These are phyloP conservation scores for Gymnodraco acuticeps DNA, from an alignment of 2,797 vertebrate species.

Conservation along the genomic window DNA sequence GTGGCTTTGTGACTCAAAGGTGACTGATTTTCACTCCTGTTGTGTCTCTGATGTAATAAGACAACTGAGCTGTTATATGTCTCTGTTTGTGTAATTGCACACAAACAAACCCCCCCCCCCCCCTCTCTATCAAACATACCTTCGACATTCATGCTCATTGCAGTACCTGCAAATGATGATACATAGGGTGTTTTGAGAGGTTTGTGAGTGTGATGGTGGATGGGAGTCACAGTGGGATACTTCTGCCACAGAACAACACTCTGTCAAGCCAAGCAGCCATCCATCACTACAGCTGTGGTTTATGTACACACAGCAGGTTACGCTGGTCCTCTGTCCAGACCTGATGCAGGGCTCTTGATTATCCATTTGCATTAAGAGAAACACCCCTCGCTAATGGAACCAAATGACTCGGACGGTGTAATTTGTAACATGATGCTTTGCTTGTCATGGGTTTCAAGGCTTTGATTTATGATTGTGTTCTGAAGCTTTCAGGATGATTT, in stretches of 20 bases:
- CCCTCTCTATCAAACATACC: slow-evolving; percentile 9
- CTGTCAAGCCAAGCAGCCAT: slow-evolving; percentile 60
- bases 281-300: slow-evolving; percentile 64
- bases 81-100: slow-evolving; percentile 30
- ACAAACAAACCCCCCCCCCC: not conserved
- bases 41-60: slow-evolving; percentile 52
- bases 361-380: slow-evolving; percentile 55
- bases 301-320: slow-evolving; percentile 68
- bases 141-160: slow-evolving; percentile 36
- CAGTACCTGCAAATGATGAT: slow-evolving; percentile 42
- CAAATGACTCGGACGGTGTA: slow-evolving; percentile 28
- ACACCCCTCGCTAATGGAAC: slow-evolving; percentile 41
- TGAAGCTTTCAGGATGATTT: slow-evolving; percentile 31
- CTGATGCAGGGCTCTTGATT: slow-evolving; percentile 52
- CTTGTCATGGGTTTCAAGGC: slow-evolving; percentile 4
- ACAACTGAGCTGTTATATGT: slow-evolving; percentile 49
- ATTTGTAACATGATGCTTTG: slow-evolving; percentile 26
- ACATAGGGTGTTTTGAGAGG: slow-evolving; percentile 52
- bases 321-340: slow-evolving; percentile 54
- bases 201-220: slow-evolving; percentile 47
- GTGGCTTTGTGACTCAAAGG: slow-evolving; percentile 25
- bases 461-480: slow-evolving; percentile 30
- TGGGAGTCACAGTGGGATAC: slow-evolving; percentile 55
- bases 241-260: slow-evolving; percentile 58
- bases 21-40: slow-evolving; percentile 44